phyloP scores from a whole-genome alignment of 2,113 vertebrate species.

The Nesospiza acunhae region DNA sequence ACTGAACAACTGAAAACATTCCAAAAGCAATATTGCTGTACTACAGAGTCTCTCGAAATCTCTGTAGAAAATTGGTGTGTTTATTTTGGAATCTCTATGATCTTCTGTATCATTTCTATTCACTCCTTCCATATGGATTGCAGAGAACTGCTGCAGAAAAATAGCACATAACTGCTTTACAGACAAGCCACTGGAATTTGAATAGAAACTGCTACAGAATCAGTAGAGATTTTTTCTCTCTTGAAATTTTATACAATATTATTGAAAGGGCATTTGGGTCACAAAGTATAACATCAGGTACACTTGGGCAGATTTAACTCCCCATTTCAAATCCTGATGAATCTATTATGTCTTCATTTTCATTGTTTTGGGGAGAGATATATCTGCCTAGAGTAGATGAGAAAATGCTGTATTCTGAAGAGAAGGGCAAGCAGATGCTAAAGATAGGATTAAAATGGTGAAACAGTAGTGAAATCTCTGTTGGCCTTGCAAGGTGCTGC shows the following conservation, averaged over 20 bases:
- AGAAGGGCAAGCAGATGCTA: neutral
- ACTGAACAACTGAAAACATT: neutral
- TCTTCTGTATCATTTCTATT: slow-evolving; percentile 29
- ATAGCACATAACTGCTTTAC: slow-evolving; percentile 3
- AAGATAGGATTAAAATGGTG: neutral
- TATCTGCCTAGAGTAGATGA: neutral
- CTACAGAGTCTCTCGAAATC: neutral
- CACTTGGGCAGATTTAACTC: neutral
- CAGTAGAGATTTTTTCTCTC: slow-evolving; percentile 1
- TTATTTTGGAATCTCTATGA: slow-evolving; percentile 38
- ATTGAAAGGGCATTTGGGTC: neutral
- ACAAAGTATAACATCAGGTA: neutral
- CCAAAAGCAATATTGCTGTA: neutral
- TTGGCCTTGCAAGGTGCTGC: neutral
- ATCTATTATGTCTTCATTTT: neutral
- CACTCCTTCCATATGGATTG: neutral
- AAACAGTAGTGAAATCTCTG: neutral
- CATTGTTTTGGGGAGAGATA: neutral
- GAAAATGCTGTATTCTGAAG: neutral
- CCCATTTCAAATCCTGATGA: neutral
- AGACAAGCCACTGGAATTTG: slow-evolving; percentile 20
- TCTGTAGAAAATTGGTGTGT: slow-evolving; percentile 20
- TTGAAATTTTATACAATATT: slow-evolving; percentile 5
- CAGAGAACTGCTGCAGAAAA: slow-evolving; percentile 28
- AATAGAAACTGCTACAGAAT: neutral